Percentiles rank a stretch among this genome's conserved stretches.
Conservation (phyloP, 2,888 invertebrate genomes). For the Leptura quadrifasciata region DNA sequence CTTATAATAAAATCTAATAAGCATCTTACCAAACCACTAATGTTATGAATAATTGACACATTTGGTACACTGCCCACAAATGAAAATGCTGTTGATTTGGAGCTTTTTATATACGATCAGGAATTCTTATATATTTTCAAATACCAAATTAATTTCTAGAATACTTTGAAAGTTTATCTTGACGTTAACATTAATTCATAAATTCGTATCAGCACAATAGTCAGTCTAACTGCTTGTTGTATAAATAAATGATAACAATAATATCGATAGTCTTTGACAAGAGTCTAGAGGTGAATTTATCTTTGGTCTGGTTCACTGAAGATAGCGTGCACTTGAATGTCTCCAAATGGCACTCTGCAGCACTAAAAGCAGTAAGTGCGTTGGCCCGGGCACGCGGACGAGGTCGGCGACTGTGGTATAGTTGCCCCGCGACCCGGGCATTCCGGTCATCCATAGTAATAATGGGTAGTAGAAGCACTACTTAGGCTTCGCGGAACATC, state of each 20-base stretch:
- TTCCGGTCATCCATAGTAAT: constrained; percentile 85
- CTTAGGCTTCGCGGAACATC: constrained; percentile 80
- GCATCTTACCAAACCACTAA: too few species aligned
- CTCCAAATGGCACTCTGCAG: constrained; percentile 48
- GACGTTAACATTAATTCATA: constrained; percentile 12
- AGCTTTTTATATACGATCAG: not conserved
- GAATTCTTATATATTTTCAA: not conserved
- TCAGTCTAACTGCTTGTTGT: constrained; percentile 42
- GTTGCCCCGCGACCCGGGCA: constrained; percentile 68
- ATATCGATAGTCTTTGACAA: constrained; percentile 37
- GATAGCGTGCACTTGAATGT: constrained; percentile 40
- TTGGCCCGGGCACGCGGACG: constrained; percentile 71
- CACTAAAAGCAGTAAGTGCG: constrained; percentile 72
- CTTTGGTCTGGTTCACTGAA: constrained; percentile 67
- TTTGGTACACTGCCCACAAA: too few species aligned
- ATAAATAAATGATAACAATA: constrained; percentile 34
- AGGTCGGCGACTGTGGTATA: constrained; percentile 64
- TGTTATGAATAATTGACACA: too few species aligned
- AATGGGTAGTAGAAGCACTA: constrained; percentile 80
- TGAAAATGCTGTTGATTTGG: too few species aligned
- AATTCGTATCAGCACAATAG: constrained; percentile 48
- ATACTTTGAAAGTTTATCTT: constrained; percentile 26
- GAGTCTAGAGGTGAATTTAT: constrained; percentile 59
- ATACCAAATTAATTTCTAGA: not conserved
- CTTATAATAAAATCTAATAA: too few species aligned